Evolutionary conservation across 2,797 vertebrate species (phyloP).

Genomic region (Darevskia mixta): DNA sequence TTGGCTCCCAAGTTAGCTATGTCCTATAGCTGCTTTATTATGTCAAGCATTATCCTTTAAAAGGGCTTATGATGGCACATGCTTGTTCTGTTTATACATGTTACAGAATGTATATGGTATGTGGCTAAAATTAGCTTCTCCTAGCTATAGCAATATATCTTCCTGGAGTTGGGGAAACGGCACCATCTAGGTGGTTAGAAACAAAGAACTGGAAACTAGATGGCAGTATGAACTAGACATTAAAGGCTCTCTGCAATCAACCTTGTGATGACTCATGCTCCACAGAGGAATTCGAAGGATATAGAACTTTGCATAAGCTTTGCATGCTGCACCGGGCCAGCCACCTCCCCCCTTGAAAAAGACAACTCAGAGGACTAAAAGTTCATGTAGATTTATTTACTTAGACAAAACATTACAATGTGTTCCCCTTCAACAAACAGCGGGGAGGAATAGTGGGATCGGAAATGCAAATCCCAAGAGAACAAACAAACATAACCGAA

Average conservation of each 20-base stretch:
- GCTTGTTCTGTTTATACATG: constrained; percentile 24
- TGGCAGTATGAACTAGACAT: constrained; percentile 69
- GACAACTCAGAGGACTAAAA: constrained; percentile 16
- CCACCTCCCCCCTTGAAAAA: background rate
- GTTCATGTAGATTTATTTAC: constrained; percentile 43
- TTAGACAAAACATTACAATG: constrained; percentile 39
- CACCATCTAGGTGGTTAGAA: background rate
- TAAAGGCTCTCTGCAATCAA: constrained; percentile 9
- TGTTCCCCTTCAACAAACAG: constrained; percentile 26
- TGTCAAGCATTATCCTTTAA: constrained; percentile 19
- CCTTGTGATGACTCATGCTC: constrained; percentile 52
- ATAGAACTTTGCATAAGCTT: constrained; percentile 51
- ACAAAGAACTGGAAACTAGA: constrained; percentile 72
- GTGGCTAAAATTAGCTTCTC: background rate
- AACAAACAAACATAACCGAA: constrained; percentile 27
- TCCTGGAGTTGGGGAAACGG: background rate
- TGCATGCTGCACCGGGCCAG: constrained; percentile 43
- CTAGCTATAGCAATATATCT: background rate
- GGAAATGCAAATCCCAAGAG: background rate
- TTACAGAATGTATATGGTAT: background rate
- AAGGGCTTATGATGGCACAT: background rate
- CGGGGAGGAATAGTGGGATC: constrained; percentile 4
- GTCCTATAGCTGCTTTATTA: background rate
- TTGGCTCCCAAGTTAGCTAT: constrained; percentile 20
- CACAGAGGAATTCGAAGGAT: constrained; percentile 59